Evolutionary conservation across 2,888 invertebrate species (phyloP).

Genomic region (Xestia rhomboidea): DNA sequence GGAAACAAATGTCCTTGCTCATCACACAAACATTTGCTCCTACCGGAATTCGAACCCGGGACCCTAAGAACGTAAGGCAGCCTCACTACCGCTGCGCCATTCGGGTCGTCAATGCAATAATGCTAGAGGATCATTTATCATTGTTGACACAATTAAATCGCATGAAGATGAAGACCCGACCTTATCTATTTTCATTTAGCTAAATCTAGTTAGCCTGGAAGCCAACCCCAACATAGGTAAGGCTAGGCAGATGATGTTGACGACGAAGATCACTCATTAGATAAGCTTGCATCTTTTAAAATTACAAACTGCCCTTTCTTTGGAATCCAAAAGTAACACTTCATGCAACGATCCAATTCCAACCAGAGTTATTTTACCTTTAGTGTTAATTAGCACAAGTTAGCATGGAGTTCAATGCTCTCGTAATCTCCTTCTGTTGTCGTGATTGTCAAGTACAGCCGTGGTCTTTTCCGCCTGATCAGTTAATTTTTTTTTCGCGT

Average conservation of each 20-base stretch:
- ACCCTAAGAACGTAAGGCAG: too few relatives aligned
- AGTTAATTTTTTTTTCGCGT: too few relatives aligned
- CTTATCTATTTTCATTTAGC: neutral
- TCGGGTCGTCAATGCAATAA: too few relatives aligned
- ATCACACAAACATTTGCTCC: too few relatives aligned
- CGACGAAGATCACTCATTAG: neutral
- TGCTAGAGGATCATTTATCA: neutral
- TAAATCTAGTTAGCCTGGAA: neutral
- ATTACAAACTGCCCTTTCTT: neutral
- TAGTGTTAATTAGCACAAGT: too few relatives aligned
- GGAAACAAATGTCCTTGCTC: too few relatives aligned
- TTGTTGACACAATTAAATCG: neutral
- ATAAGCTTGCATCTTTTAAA: neutral
- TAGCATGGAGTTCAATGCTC: constrained; percentile 10
- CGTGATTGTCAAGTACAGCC: constrained; percentile 11
- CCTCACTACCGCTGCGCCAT: too few relatives aligned
- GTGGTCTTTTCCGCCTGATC: too few relatives aligned
- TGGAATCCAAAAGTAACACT: neutral
- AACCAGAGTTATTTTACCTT: neutral
- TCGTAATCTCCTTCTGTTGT: constrained; percentile 24
- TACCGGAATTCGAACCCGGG: too few relatives aligned
- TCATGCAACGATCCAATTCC: neutral
- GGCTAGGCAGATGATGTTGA: neutral
- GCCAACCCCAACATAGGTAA: neutral
- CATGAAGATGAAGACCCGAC: too few relatives aligned